phyloP scores from a whole-genome alignment of 2,888 invertebrate genomes.

The Ptychoptera albimana region DNA sequence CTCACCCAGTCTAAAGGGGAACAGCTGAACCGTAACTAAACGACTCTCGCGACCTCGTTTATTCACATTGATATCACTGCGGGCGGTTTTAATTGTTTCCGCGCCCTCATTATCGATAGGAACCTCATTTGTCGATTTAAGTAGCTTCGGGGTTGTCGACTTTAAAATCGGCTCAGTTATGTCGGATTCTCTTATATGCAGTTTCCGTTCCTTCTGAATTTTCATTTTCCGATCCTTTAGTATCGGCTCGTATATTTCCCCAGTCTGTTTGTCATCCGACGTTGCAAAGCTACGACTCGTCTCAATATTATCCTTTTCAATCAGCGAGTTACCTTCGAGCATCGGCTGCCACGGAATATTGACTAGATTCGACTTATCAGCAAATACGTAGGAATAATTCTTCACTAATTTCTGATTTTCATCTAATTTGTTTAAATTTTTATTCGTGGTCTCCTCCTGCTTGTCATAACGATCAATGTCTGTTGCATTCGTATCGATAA shows the following conservation, averaged over 20 bases:
- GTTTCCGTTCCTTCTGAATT: too few species aligned
- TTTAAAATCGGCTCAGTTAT: conserved; percentile 60
- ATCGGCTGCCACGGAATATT: conserved; percentile 37
- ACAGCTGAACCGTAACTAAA: conserved; percentile 51
- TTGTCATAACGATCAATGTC: neutral
- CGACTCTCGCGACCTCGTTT: conserved; percentile 10
- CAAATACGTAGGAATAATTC: conserved; percentile 18
- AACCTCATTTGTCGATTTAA: conserved; percentile 37
- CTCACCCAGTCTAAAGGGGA: conserved; percentile 61
- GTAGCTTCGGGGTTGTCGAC: conserved; percentile 39
- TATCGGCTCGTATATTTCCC: conserved; percentile 40
- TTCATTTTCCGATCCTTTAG: conserved; percentile 17
- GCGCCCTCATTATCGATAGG: neutral
- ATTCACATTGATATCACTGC: conserved; percentile 16
- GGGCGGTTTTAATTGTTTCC: conserved; percentile 21
- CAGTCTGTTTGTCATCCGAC: conserved; percentile 11
- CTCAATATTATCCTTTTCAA: conserved; percentile 25
- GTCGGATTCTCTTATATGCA: conserved; percentile 31
- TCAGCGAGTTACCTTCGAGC: conserved; percentile 31
- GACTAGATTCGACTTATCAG: conserved; percentile 32
- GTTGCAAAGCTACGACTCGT: conserved; percentile 23
- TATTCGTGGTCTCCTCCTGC: conserved; percentile 9
- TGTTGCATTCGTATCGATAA: neutral
- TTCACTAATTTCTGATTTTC: conserved; percentile 23
- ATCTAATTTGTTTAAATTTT: conserved; percentile 28